Percentiles rank a stretch among this genome's conserved stretches.
Conservation (phyloP, 1,140 invertebrate species). For the Dendrolimus punctatus region DNA sequence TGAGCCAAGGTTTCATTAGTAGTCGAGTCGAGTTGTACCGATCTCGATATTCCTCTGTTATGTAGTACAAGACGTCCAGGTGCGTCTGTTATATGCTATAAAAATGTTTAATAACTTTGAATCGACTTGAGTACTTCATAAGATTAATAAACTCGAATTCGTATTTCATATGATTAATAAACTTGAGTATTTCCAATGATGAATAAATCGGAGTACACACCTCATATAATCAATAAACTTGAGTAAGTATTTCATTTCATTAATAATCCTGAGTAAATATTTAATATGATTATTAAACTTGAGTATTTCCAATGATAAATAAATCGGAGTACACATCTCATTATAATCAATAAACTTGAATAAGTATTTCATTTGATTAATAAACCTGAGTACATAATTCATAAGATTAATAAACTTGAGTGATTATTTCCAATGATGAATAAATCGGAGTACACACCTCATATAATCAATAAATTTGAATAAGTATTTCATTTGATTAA, state of each 20-base stretch:
- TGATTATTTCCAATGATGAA: too few species aligned
- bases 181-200: too few species aligned
- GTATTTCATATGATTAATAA: neutral
- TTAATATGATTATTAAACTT: too few species aligned
- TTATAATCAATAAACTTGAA: too few species aligned
- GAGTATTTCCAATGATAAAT: too few species aligned
- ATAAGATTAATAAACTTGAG: too few species aligned
- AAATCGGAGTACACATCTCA: too few species aligned
- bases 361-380: constrained; percentile 1
- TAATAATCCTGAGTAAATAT: too few species aligned
- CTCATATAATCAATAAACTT: too few species aligned
- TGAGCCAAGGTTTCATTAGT: constrained; percentile 13
- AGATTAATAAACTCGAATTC: neutral
- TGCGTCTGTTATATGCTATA: constrained; percentile 49
- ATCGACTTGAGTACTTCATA: neutral
- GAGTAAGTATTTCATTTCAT: too few species aligned
- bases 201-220: too few species aligned
- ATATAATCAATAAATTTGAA: neutral
- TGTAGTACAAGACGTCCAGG: constrained; percentile 35
- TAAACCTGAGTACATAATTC: neutral
- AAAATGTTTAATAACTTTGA: constrained; percentile 1
- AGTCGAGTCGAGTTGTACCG: constrained; percentile 33
- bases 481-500: constrained; percentile 1
- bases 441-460: too few species aligned
- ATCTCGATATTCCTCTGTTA: constrained; percentile 27